A percentile compares a stretch with the other conserved stretches of the same genome.
phyloP scores from a whole-genome alignment of 2,888 invertebrate genomes.

The Trichogramma dendrolimi region DNA sequence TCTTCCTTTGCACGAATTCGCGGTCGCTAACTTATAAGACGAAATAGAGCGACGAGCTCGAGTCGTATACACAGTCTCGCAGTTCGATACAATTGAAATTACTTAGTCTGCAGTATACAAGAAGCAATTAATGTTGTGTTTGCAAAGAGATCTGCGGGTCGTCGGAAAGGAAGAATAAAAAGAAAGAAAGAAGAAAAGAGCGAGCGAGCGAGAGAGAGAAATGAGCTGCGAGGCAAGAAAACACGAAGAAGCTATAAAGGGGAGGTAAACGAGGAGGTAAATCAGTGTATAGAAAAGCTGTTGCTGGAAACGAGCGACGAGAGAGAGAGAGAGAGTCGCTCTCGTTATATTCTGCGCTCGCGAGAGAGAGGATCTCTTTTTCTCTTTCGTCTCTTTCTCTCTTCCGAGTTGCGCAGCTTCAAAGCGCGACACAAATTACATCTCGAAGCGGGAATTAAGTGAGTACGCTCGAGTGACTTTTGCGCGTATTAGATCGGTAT shows the following conservation, averaged over 20 bases:
- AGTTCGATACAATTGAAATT: slow-evolving; percentile 17
- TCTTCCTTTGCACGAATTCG: too few species aligned
- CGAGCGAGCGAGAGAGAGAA: slow-evolving; percentile 16
- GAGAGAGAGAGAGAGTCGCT: too few species aligned
- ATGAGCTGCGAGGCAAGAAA: slow-evolving; percentile 25
- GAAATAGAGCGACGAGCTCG: too few species aligned
- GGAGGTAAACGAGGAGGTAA: not conserved
- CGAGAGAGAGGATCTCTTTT: too few species aligned
- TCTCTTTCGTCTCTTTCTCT: too few species aligned
- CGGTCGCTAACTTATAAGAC: too few species aligned
- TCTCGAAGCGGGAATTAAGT: slow-evolving; percentile 39
- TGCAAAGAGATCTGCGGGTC: slow-evolving; percentile 30
- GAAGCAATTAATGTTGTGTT: slow-evolving; percentile 27
- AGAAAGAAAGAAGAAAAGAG: not conserved
- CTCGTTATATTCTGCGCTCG: not conserved
- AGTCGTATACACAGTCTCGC: too few species aligned
- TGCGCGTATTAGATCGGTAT: slow-evolving; percentile 25
- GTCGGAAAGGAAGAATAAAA: slow-evolving; percentile 1
- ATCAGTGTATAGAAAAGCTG: not conserved
- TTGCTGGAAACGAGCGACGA: too few species aligned
- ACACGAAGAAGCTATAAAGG: not conserved
- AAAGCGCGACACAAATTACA: slow-evolving; percentile 44
- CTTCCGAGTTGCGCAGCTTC: slow-evolving; percentile 26
- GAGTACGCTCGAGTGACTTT: slow-evolving; percentile 33
- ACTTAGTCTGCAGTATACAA: slow-evolving; percentile 6